These are phyloP conservation scores for fruit fly (Drosophila melanogaster) DNA, from an alignment of 1,140 invertebrate genomes.

Conservation along the genomic window Release_6_plus_ISO1_MT NT_033779.5:11721501-11722000, in stretches of 20 bases:
- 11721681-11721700: constrained; percentile 50
- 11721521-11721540: constrained; percentile 29
- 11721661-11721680: constrained; percentile 11
- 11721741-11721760: constrained; percentile 1
- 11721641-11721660: constrained; percentile 71
- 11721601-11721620: constrained; percentile 79
- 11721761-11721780: constrained; percentile 65
- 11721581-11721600: constrained; percentile 79
- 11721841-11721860: constrained; percentile 82
- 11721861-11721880: constrained; percentile 61
- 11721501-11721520: neutral
- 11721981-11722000: constrained; percentile 71
- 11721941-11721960: constrained; percentile 43
- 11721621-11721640: constrained; percentile 78
- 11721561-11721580: constrained; percentile 70
- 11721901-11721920: constrained; percentile 4
- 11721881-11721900: constrained; percentile 21
- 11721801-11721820: constrained; percentile 79
- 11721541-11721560: constrained; percentile 79
- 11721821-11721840: constrained; percentile 77
- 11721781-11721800: constrained; percentile 68
- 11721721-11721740: constrained; percentile 21
- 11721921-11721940: constrained; percentile 24
- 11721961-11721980: constrained; percentile 60
- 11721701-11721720: constrained; percentile 7